Evolutionary conservation across 2,888 invertebrate genomes (phyloP).

Genomic region (Epistrophe grossulariae): DNA sequence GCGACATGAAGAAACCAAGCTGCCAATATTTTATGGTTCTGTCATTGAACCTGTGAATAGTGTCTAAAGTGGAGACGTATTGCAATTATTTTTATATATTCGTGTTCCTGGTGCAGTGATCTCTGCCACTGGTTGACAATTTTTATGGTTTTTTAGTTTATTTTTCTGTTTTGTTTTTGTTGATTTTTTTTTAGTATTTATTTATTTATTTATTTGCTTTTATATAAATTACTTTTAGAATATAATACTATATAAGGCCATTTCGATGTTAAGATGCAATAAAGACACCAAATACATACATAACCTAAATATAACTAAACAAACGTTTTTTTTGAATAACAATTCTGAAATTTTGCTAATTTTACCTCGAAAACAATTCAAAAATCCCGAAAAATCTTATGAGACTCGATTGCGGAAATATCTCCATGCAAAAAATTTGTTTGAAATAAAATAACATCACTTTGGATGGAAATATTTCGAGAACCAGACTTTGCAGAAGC

Average conservation of each 20-base stretch:
- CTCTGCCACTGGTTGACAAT: constrained; percentile 14
- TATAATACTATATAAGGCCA: background rate
- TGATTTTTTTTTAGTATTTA: background rate
- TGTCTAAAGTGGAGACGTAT: constrained; percentile 2
- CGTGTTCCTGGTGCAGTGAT: background rate
- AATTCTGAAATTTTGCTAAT: too few species aligned
- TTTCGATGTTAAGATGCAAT: background rate
- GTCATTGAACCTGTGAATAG: constrained; percentile 84
- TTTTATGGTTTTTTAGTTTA: constrained; percentile 1
- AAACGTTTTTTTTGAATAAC: background rate
- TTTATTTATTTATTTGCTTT: background rate
- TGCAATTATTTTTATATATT: background rate
- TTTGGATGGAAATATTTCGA: too few species aligned
- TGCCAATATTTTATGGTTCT: constrained; percentile 88
- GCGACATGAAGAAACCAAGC: constrained; percentile 85
- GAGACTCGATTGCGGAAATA: too few species aligned
- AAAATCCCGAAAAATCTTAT: too few species aligned
- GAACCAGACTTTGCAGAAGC: too few species aligned
- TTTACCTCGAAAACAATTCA: too few species aligned
- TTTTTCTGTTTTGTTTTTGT: constrained; percentile 16
- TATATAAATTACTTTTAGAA: background rate
- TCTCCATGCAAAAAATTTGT: too few species aligned
- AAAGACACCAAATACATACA: background rate
- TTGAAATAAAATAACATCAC: too few species aligned
- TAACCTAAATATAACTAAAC: background rate